A percentile compares a stretch with the other conserved stretches of the same genome.
Conservation (phyloP, 2,888 invertebrate species). For the Zonitis immaculata region DNA sequence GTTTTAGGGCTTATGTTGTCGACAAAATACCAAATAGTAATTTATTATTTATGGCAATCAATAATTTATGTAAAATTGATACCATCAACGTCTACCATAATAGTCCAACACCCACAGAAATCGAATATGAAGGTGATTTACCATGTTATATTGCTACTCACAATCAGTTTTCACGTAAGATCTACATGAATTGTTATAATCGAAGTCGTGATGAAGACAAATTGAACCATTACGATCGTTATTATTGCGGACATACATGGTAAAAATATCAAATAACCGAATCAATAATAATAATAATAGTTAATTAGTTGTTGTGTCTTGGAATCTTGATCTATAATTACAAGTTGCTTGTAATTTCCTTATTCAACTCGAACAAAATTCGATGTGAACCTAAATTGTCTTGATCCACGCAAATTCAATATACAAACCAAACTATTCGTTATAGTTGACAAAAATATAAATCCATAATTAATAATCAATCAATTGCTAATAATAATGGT, state of each 20-base stretch:
- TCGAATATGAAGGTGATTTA: conserved; percentile 37
- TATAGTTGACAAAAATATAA: too few species aligned
- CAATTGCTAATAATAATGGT: too few species aligned
- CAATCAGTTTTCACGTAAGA: conserved; percentile 43
- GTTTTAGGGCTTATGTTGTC: conserved; percentile 62
- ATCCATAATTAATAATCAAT: too few species aligned
- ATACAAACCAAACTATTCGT: too few species aligned
- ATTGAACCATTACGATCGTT: conserved; percentile 24
- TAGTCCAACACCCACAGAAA: conserved; percentile 40
- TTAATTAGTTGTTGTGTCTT: too few species aligned
- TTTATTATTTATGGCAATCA: conserved; percentile 72
- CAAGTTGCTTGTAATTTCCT: not conserved
- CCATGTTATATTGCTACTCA: conserved; percentile 44
- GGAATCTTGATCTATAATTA: not conserved
- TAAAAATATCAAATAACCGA: conserved; percentile 14
- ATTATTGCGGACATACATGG: conserved; percentile 35
- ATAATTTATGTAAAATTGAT: conserved; percentile 54
- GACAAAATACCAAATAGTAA: conserved; percentile 73
- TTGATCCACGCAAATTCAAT: too few species aligned
- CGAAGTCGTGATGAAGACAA: conserved; percentile 22
- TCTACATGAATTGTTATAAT: conserved; percentile 42
- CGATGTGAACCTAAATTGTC: too few species aligned
- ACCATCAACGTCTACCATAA: conserved; percentile 30
- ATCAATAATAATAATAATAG: not conserved
- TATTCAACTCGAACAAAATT: too few species aligned